A percentile compares a stretch with the other conserved stretches of the same genome.
Evolutionary conservation across 2,797 vertebrate species (phyloP).

Genomic region (Sebastes vulpes): DNA sequence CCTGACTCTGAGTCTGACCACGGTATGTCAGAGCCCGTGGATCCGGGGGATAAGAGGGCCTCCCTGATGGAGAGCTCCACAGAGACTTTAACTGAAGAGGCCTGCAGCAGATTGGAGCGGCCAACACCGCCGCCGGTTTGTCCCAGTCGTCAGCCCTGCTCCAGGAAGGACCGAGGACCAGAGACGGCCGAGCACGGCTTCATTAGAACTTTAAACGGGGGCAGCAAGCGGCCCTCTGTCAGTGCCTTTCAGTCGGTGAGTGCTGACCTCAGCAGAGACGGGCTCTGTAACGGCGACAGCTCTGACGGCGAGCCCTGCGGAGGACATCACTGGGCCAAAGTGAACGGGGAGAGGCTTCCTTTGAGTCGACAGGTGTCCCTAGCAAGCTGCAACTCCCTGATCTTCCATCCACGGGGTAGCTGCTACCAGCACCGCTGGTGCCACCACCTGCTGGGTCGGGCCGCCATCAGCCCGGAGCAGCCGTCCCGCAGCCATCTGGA

Average conservation of each 20-base stretch:
- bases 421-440: slow-evolving; percentile 87
- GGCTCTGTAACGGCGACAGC: slow-evolving; percentile 87
- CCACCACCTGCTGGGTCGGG: slow-evolving; percentile 79
- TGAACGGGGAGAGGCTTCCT: slow-evolving; percentile 87
- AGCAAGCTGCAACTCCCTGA: slow-evolving; percentile 88
- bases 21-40: slow-evolving; percentile 52
- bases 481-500: slow-evolving; percentile 93
- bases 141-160: slow-evolving; percentile 34
- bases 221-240: slow-evolving; percentile 81
- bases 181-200: slow-evolving; percentile 60
- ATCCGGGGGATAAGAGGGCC: slow-evolving; percentile 78
- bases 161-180: slow-evolving; percentile 71
- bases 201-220: slow-evolving; percentile 88
- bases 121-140: slow-evolving; percentile 29
- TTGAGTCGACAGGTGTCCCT: slow-evolving; percentile 90
- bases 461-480: slow-evolving; percentile 90
- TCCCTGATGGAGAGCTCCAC: slow-evolving; percentile 91
- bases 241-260: slow-evolving; percentile 90
- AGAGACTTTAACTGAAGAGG: slow-evolving; percentile 90
- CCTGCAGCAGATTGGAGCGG: slow-evolving; percentile 76
- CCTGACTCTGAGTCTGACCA: slow-evolving; percentile 45
- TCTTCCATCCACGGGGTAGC: slow-evolving; percentile 79
- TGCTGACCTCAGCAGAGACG: slow-evolving; percentile 76
- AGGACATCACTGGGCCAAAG: slow-evolving; percentile 69
- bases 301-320: slow-evolving; percentile 68